A percentile compares a stretch with the other conserved stretches of the same genome.
Evolutionary conservation across 2,797 vertebrate genomes (phyloP).

Genomic region (Borostomias antarcticus): DNA sequence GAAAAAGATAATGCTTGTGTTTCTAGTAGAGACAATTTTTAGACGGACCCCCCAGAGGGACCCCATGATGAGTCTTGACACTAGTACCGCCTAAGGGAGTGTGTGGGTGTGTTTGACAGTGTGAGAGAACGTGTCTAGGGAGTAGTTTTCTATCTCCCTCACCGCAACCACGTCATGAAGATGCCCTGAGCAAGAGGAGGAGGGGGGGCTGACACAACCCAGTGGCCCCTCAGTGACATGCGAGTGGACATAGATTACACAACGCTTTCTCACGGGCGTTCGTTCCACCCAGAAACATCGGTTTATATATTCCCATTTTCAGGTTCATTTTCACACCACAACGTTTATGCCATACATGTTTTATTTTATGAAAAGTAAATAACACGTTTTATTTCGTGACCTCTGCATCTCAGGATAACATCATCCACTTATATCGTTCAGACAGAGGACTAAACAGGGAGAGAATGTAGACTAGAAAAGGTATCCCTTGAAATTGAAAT

Average conservation of each 20-base stretch:
- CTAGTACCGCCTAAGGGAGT: not conserved
- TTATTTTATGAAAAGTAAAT: no score
- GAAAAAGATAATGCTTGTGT: not conserved
- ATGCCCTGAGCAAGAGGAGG: not conserved
- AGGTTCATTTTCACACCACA: conserved; percentile 6
- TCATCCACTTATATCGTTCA: not conserved
- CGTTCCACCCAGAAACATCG: not conserved
- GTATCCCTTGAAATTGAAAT: not conserved
- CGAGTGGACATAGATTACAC: not conserved
- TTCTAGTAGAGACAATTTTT: not conserved
- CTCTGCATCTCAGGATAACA: not conserved
- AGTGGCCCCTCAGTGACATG: conserved; percentile 1
- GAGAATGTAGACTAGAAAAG: not conserved
- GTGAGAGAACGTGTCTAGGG: not conserved
- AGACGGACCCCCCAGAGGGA: conserved; percentile 3
- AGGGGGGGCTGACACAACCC: not conserved
- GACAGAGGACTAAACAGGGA: not conserved
- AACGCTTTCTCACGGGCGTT: not conserved
- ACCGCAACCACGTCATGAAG: not conserved
- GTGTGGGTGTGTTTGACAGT: conserved; percentile 7
- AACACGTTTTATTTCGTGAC: not conserved
- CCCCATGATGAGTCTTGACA: conserved; percentile 9
- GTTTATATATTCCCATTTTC: not conserved
- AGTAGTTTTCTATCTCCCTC: not conserved
- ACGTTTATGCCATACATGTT: not conserved